Evolutionary conservation across 2,888 invertebrate genomes (phyloP), one percentile per base, ranked within the genome.

Genomic region (Caenorhabditis sinica): DNA sequence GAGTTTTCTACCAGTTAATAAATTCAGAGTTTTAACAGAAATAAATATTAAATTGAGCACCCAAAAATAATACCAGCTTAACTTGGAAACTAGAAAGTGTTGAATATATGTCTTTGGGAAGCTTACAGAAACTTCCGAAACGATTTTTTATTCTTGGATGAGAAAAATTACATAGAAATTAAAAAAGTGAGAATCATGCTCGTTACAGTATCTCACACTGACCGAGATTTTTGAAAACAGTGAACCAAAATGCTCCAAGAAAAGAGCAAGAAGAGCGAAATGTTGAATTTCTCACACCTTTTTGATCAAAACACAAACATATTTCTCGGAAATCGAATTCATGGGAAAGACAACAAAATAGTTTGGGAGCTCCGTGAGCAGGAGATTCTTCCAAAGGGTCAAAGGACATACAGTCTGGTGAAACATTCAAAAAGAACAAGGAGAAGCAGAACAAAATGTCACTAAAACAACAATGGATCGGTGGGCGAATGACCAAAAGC

Each of bases 391-490:
- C 53, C 51, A 28, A 30, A 53, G 69, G 69, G 69, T 71, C 79
- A 63, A 79, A 60, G 71, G 51, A 63, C 30, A 53, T 11, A 40
- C 30, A 25, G 69, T 77, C 77, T 69, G 79, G 65, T 56, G 40
- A 79, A 79, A 79, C 58, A 77, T 51, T 69, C 61, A 23, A 25
- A 51, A 53, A 45, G 69, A 25, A 17, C 11, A 13, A 40, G 40
- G 40, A 40, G 28, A 68, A 51, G 49, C 69, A 51, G 23, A 33
- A 68, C 33, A 68, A 68, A 71, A 69, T 71, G 79, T 79, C 79
- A 65, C 79, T 56, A 79, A 51, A 73, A 72, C 72, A 80, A 80
- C 80, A 80, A 80, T 61, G 66, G 60, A 53, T 61, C 73, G 45
- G 43, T 23, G 20, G 56, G 25, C 5, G 49, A 60, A 60, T 69